phyloP scores from a whole-genome alignment of 2,888 invertebrate species.

The Aleiodes leptofemur region DNA sequence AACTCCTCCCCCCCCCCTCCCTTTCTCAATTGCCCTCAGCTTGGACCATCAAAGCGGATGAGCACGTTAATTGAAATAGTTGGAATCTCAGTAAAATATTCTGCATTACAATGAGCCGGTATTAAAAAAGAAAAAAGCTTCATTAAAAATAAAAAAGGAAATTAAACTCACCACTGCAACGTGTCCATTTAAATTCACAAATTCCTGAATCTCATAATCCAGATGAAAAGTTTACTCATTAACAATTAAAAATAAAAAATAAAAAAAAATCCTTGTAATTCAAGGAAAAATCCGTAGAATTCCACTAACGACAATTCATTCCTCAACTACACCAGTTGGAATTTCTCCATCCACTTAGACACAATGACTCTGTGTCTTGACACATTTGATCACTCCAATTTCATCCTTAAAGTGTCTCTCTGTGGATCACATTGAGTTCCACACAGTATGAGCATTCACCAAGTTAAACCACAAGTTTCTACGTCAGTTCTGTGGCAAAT shows the following conservation, averaged over 20 bases:
- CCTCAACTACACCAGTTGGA: constrained; percentile 6
- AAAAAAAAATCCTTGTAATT: no score
- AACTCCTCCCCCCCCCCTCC: not conserved
- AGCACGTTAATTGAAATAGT: constrained; percentile 6
- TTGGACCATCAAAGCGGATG: constrained; percentile 7
- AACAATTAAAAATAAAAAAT: no score
- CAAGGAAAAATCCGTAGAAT: no score
- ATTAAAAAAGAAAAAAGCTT: not conserved
- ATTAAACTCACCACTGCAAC: constrained; percentile 8
- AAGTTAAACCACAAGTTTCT: constrained; percentile 11
- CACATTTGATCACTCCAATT: not conserved
- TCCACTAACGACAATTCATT: not conserved
- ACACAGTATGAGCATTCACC: not conserved
- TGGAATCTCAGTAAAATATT: not conserved
- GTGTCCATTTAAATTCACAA: constrained; percentile 5
- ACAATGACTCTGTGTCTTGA: not conserved
- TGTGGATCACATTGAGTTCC: constrained; percentile 8
- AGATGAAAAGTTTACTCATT: not conserved
- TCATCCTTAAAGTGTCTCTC: constrained; percentile 20
- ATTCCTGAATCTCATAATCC: constrained; percentile 25
- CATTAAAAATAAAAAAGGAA: not conserved
- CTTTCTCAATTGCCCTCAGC: not conserved
- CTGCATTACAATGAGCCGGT: not conserved
- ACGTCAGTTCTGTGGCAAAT: constrained; percentile 6
- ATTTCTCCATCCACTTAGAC: not conserved